Evolutionary conservation across 2,888 invertebrate species (phyloP).

Genomic region (Epinotia nisella): DNA sequence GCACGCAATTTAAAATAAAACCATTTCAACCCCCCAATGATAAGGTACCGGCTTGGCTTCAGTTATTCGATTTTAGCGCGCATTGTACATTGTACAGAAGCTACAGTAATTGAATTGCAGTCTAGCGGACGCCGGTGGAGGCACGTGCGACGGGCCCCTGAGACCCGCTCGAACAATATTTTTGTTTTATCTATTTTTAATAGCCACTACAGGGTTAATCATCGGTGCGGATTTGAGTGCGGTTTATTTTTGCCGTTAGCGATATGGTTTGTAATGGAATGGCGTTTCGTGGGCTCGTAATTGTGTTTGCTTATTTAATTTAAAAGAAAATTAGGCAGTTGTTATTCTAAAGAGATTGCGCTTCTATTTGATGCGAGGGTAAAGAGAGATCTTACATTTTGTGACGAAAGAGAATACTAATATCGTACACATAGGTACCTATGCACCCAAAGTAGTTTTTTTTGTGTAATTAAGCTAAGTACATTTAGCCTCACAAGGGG

Average conservation of each 20-base stretch:
- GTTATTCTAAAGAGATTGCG: constrained; percentile 31
- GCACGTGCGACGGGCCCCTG: constrained; percentile 66
- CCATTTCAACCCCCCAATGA: constrained; percentile 44
- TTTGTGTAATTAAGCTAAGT: no score
- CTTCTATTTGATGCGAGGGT: constrained; percentile 10
- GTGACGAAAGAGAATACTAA: background rate
- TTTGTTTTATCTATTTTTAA: constrained; percentile 82
- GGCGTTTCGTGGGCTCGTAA: constrained; percentile 32
- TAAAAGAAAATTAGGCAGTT: constrained; percentile 38
- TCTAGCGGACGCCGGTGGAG: constrained; percentile 60
- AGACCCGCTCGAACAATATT: constrained; percentile 71
- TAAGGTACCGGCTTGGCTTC: constrained; percentile 51
- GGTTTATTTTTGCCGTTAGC: constrained; percentile 56
- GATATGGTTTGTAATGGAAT: constrained; percentile 39
- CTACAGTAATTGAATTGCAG: constrained; percentile 76
- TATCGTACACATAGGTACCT: background rate
- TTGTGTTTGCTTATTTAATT: constrained; percentile 43
- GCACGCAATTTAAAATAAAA: constrained; percentile 33
- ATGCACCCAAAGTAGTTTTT: no score
- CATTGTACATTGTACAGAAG: constrained; percentile 57
- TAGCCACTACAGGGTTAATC: constrained; percentile 74
- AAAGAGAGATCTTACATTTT: no score
- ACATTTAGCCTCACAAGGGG: no score
- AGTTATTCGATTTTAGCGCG: constrained; percentile 64
- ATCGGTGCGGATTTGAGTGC: constrained; percentile 68